Evolutionary conservation across 2,888 invertebrate species (phyloP), one percentile per base, ranked within the genome.

Genomic region (Cosmorhoe ocellata): DNA sequence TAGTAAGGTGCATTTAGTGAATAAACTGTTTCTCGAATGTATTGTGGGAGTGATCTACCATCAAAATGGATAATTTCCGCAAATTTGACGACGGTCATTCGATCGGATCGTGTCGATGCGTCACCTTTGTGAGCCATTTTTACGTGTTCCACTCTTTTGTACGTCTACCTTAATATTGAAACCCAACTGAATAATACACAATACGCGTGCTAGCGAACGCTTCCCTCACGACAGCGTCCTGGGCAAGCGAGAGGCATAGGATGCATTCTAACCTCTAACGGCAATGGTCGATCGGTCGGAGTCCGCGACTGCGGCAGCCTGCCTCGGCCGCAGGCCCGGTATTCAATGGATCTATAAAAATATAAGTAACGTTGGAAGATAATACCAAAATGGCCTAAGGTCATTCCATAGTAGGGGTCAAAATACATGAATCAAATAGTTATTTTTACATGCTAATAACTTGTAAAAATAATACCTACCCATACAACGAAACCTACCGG

Each of bases 51-150:
- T 51, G 43, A 45, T 57, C 59, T 44, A 58, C 49, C 52, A 49
- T 49, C 50, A 27, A 51, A 53, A 54, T 56, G 61, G 58, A 65
- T 63, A 60, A 64, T 51, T 54, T 32, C 61, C 56, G 54, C 41
- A 61, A 69, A 62, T 76, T 74, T 70, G 63, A 64, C 71, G 69
- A 75, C 74, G 79, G 83, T 79, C 84, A 84, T 83, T 85, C 79
- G 81, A 81, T 85, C 73, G 84, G 81, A 84, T 85, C 84, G 84
- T 87, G 86, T 87, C 87, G 88, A 88, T 89, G 89, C 89, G 89
- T 89, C 89, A 89, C 87, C 87, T 84, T 84, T 84, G 88, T 86
- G 83, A 87, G 86, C 87, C 85, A 87, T 87, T 84, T 18, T 85
- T 85, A 76, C 66, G 71, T 81, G 79, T 81, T 85, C 76, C 77